Evolutionary conservation across 2,797 vertebrate genomes (phyloP).

Genomic region (Mallotus villosus): DNA sequence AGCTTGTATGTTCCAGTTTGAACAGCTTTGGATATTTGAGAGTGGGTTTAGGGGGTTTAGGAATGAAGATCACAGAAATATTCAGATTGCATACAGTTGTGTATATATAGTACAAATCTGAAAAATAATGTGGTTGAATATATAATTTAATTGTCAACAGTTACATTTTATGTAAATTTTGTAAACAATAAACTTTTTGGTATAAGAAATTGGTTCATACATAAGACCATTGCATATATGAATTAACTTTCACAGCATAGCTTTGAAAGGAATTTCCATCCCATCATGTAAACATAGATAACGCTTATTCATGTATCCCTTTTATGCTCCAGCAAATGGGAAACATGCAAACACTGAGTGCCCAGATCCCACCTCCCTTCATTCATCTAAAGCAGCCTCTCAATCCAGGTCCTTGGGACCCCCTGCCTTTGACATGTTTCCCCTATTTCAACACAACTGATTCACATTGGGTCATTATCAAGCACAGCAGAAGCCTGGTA

Average conservation of each 20-base stretch:
- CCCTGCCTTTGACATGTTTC: too few relatives aligned
- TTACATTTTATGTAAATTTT: constrained; percentile 48
- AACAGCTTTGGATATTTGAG: not conserved
- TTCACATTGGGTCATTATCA: too few relatives aligned
- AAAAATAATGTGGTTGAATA: constrained; percentile 43
- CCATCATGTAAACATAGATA: constrained; percentile 30
- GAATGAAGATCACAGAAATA: not conserved
- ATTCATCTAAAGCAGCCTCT: too few relatives aligned
- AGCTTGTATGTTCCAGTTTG: constrained; percentile 6
- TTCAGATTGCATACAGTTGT: constrained; percentile 9
- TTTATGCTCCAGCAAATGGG: constrained; percentile 15
- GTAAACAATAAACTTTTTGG: constrained; percentile 35
- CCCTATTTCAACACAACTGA: too few relatives aligned
- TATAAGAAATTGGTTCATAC: constrained; percentile 37
- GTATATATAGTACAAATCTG: constrained; percentile 5
- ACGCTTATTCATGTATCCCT: constrained; percentile 2
- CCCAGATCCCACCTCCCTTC: not conserved
- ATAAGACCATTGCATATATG: constrained; percentile 23
- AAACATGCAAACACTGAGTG: constrained; percentile 9
- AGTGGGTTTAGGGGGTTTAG: not conserved
- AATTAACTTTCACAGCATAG: constrained; percentile 21
- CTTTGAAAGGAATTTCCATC: constrained; percentile 11
- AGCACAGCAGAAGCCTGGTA: too few relatives aligned
- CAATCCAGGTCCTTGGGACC: too few relatives aligned
- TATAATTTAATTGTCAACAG: constrained; percentile 44